Evolutionary conservation across 1,140 invertebrate species (phyloP).

Genomic region (Hyles euphorbiae): DNA sequence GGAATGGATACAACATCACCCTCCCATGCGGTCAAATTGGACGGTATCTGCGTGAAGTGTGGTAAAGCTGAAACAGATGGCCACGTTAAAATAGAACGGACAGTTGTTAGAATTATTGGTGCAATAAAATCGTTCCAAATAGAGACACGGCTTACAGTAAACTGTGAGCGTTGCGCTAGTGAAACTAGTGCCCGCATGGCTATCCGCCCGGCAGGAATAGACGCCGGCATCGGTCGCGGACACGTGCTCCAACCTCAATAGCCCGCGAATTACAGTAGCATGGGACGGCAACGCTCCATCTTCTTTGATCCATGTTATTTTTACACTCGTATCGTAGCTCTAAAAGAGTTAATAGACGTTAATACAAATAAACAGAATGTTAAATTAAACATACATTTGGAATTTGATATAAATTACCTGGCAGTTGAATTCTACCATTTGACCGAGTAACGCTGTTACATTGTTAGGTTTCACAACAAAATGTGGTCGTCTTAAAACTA

Average conservation of each 20-base stretch:
- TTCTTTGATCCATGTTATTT: conserved; percentile 70
- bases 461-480: conserved; percentile 70
- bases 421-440: conserved; percentile 72
- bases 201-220: conserved; percentile 72
- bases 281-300: conserved; percentile 77
- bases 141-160: conserved; percentile 61
- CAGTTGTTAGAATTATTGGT: conserved; percentile 52
- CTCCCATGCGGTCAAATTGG: conserved; percentile 87
- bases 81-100: conserved; percentile 59
- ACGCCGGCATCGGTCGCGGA: conserved; percentile 66
- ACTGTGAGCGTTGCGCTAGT: conserved; percentile 70
- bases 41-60: conserved; percentile 89
- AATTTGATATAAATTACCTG: conserved; percentile 48
- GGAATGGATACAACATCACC: conserved; percentile 90
- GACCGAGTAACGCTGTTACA: conserved; percentile 65
- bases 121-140: conserved; percentile 52
- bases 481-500: conserved; percentile 78
- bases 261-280: conserved; percentile 83
- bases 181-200: conserved; percentile 66
- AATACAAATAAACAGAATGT: conserved; percentile 1
- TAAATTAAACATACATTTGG: conserved; percentile 1
- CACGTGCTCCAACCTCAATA: conserved; percentile 66
- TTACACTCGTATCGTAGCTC: conserved; percentile 63
- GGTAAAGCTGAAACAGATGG: conserved; percentile 88
- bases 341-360: conserved; percentile 33